Evolutionary conservation across 2,888 invertebrate species (phyloP).

Genomic region (Halictus ligatus): DNA sequence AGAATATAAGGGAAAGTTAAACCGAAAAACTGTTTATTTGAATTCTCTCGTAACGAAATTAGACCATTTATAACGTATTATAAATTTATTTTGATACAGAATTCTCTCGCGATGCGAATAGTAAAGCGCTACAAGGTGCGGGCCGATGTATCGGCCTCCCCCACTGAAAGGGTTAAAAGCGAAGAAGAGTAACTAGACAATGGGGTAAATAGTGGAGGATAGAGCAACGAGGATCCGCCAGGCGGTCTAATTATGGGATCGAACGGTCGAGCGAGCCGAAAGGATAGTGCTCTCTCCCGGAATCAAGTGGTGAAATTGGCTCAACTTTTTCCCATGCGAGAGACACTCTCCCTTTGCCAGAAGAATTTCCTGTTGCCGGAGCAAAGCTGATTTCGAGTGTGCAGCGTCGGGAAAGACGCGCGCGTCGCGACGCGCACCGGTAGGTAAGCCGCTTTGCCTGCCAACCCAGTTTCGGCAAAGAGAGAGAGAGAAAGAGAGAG

Average conservation of each 20-base stretch:
- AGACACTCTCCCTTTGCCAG: not conserved
- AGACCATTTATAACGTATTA: no score
- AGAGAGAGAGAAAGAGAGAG: not conserved
- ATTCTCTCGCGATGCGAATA: no score
- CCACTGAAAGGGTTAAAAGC: no score
- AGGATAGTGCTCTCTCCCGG: not conserved
- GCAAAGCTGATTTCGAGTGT: slow-evolving; percentile 44
- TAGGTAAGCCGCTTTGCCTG: slow-evolving; percentile 55
- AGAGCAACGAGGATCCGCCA: not conserved
- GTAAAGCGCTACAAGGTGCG: no score
- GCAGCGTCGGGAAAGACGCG: slow-evolving; percentile 18
- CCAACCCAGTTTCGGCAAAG: slow-evolving; percentile 33
- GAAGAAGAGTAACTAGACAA: not conserved
- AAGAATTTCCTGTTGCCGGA: not conserved
- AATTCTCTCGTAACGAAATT: no score
- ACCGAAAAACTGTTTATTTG: no score
- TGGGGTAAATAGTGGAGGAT: not conserved
- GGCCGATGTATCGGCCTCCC: no score
- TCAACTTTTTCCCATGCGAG: not conserved
- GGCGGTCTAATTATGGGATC: slow-evolving; percentile 7
- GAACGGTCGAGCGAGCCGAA: not conserved
- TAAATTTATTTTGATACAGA: no score
- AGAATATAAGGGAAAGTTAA: no score
- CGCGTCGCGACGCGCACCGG: not conserved
- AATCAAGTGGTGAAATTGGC: not conserved